These are phyloP conservation scores for Troilus luridus DNA, from an alignment of 2,888 invertebrate genomes.

Conservation along the genomic window DNA sequence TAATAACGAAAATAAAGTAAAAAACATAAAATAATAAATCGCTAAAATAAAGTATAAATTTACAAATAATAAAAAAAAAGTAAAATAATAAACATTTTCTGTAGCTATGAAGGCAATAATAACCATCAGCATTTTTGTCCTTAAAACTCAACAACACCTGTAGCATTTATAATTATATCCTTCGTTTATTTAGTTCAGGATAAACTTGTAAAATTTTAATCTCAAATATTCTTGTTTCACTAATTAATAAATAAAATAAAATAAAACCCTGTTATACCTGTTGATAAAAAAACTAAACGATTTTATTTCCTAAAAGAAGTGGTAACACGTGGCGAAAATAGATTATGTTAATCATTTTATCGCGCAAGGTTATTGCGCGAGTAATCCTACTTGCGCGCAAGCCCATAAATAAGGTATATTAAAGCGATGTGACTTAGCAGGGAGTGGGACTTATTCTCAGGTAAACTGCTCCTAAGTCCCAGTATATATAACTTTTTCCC, in stretches of 20 bases:
- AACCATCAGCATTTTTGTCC: no score
- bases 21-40: no score
- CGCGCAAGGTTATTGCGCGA: constrained; percentile 12
- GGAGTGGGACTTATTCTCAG: constrained; percentile 38
- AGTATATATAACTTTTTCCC: constrained; percentile 49
- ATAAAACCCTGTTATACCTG: not conserved
- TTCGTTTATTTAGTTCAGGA: no score
- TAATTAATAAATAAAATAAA: not conserved
- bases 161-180: no score
- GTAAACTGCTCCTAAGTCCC: constrained; percentile 23
- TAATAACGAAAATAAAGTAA: no score
- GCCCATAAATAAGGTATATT: constrained; percentile 49
- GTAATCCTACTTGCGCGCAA: not conserved
- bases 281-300: not conserved
- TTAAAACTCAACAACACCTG: no score
- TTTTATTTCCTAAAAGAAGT: not conserved
- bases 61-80: no score
- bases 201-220: no score
- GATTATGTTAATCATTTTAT: constrained; percentile 31
- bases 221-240: not conserved
- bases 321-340: not conserved
- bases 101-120: no score
- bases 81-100: no score
- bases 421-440: constrained; percentile 32
- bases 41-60: no score